Evolutionary conservation across 1,140 invertebrate genomes (phyloP).

Genomic region (Temnothorax curvispinosus): DNA sequence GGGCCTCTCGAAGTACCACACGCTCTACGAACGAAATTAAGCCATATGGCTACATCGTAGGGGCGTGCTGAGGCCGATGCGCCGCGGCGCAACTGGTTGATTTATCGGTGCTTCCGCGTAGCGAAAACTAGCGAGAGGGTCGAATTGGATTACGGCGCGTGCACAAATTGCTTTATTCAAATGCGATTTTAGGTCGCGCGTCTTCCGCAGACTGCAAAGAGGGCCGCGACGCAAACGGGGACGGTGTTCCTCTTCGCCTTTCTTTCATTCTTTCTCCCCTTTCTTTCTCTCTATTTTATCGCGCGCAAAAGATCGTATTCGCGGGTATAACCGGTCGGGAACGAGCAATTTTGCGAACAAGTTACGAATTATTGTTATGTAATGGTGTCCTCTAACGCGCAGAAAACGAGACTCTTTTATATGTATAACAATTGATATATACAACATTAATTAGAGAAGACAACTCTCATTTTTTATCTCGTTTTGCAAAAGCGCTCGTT

Average conservation of each 20-base stretch:
- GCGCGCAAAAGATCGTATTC: conserved; percentile 25
- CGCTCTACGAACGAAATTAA: conserved; percentile 72
- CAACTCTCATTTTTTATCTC: background rate
- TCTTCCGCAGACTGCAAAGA: conserved; percentile 70
- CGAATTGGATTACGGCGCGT: conserved; percentile 82
- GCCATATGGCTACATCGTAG: conserved; percentile 84
- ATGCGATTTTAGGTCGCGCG: conserved; percentile 77
- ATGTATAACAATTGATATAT: background rate
- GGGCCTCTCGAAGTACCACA: conserved; percentile 21
- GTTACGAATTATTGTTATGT: conserved; percentile 4
- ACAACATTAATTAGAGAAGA: background rate
- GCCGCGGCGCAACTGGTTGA: conserved; percentile 85
- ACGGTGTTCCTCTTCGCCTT: background rate
- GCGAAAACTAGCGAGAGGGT: conserved; percentile 81
- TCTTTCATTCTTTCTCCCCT: no score
- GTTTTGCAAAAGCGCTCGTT: background rate
- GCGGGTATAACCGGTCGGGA: conserved; percentile 4
- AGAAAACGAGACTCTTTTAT: background rate
- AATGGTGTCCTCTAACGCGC: background rate
- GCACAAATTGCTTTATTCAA: conserved; percentile 85
- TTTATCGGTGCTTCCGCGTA: conserved; percentile 84
- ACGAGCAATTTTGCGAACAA: conserved; percentile 24
- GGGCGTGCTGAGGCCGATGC: conserved; percentile 80
- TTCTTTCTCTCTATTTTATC: background rate
- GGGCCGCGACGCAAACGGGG: conserved; percentile 31